Base-by-base conservation (phyloP, 2,113 vertebrate species). In the Puntigrus tetrazona region DNA sequence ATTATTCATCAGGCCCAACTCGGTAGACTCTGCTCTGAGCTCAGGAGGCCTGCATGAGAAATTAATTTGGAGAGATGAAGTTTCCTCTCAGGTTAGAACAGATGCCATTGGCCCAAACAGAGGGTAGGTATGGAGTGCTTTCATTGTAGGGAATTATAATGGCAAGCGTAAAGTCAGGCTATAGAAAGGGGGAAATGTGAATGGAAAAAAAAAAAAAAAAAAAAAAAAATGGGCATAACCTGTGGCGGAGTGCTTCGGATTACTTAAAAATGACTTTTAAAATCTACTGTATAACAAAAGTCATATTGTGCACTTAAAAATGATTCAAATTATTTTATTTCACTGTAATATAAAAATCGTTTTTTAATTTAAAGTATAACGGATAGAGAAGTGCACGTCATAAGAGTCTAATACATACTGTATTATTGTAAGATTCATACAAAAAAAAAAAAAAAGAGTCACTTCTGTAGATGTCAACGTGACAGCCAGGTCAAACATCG, bases 1-100 rank as follows among this genome's bases (percentile, higher is more conserved):
- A 93, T 95, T 93, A 95, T 95, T 94, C 93, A 95, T 95, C 91
- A 94, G 90, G 86, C 92, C 90, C 88, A 86, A 93, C 91, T 94
- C 92, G 85, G 88, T 91, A 91, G 93, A 94, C 91, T 91, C 91
- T 86, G 88, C 84, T 84, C 83, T 43, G 89, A 91, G 94, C 93
- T 94, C 92, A 90, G 88, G 90, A 93, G 93, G 91, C 89, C 87
- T 91, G 92, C 90, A 93, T 89, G 91, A 92, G 90, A 95, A 95
- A 94, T 95, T 92, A 94, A 95, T 94, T 94, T 91, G 88, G 89
- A 86, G 91, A 91, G 93, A 93, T 93, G 85, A 94, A 94, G 91
- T 94, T 91, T 85, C 92, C 91, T 91, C 90, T 87, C 88, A 92
- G 91, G 89, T 88, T 89, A 86, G 84, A 93, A 92, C 91, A 93